A percentile compares a stretch with the other conserved stretches of the same genome.
Conservation (phyloP, 1,140 invertebrate genomes). For the Mactra quadrangularis region DNA sequence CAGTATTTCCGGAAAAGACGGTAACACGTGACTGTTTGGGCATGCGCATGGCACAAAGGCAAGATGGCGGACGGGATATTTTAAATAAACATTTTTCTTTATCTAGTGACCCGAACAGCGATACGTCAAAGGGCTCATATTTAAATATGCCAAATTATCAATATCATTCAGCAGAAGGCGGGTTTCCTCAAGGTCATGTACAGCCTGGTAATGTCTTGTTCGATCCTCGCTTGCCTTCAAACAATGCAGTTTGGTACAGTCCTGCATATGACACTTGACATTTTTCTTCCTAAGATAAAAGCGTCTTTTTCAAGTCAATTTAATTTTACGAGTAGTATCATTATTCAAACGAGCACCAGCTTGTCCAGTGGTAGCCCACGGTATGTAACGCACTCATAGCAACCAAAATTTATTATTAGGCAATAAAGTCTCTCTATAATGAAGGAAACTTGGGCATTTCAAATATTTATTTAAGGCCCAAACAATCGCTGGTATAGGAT, state of each 20-base stretch:
- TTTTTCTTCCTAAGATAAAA: neutral
- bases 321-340: too few species aligned
- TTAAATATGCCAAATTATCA: conserved; percentile 36
- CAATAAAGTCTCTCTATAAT: too few species aligned
- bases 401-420: too few species aligned
- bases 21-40: conserved; percentile 15
- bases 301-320: neutral
- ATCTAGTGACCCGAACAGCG: neutral
- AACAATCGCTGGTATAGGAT: too few species aligned
- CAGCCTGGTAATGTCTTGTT: conserved; percentile 18
- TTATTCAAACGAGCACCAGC: too few species aligned
- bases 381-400: too few species aligned
- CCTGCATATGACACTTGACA: conserved; percentile 18
- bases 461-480: too few species aligned
- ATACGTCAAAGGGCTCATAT: conserved; percentile 3
- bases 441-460: too few species aligned
- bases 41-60: conserved; percentile 28
- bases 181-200: conserved; percentile 6
- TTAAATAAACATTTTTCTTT: conserved; percentile 18
- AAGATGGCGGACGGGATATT: conserved; percentile 1
- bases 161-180: neutral
- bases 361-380: too few species aligned
- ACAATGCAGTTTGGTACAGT: conserved; percentile 22
- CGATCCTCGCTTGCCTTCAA: conserved; percentile 4
- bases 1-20: conserved; percentile 72